Base-by-base conservation (phyloP, 2,888 invertebrate species). In the Drosophila leonis region DNA sequence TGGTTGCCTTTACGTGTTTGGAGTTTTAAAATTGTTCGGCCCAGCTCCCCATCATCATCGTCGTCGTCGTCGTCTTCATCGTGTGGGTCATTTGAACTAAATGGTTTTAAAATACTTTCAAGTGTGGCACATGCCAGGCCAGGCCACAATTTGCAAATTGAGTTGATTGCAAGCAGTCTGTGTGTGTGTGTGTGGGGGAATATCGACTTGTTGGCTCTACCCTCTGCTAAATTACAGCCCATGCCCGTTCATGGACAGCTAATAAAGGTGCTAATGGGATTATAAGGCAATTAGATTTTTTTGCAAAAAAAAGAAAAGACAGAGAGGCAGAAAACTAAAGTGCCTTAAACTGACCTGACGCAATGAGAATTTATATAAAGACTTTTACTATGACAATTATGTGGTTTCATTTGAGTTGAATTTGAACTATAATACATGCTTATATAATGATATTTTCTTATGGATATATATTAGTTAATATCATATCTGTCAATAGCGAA, bases 31-130 rank as follows among this genome's bases (percentile, higher is more conserved):
- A 72, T 68, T 64, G 63, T 56, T 51, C 73, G 57, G 80, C 75
- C 60, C 75, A 67, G 59, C 46, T 59, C 74, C 24, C 33, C 46
- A 24, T 12, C 75, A 31, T 52, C 60, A 54, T 66, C 31, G 20
- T 20, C 51, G 20, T 60, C 56, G 54, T 13, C 41, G 20, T 29
- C 42, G 20, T 37, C 35, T 49, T 37, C 76, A 49, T 64, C 64
- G 75, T 74, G 66, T 65, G 75, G 82, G 82, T 79, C 79, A 71
- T 84, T 80, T 65, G 55, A 75, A 80, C 84, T 80, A 89, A 85
- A 89, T 89, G 88, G 69, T 82, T 89, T 87, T 82, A 79, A 89
- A 89, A 84, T 79, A 74, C 86, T 88, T 85, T 72, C 71, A 71
- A 83, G 69, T 65, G 76, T 54, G 61, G 65, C 68, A 72, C 72